These are phyloP conservation scores for Platanista minor DNA, from an alignment of 2,113 vertebrate genomes.

Conservation along the genomic window DNA sequence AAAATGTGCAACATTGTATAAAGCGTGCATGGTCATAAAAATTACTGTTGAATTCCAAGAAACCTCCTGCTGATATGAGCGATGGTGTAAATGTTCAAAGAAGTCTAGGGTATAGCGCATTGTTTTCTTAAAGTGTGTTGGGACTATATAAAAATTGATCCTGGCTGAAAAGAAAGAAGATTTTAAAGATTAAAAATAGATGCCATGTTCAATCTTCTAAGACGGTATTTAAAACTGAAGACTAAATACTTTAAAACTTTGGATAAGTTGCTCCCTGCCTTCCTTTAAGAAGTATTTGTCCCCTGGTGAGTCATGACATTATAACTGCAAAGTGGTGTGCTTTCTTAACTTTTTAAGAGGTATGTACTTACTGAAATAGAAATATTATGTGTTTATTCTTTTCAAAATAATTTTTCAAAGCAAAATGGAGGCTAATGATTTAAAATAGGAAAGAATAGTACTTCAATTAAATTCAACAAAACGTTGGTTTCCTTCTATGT, in stretches of 20 bases:
- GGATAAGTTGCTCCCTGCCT: constrained; percentile 16
- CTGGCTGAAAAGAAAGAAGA: neutral
- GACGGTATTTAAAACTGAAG: constrained; percentile 48
- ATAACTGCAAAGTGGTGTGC: neutral
- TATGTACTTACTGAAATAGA: neutral
- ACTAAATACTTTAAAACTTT: constrained; percentile 52
- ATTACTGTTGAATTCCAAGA: neutral
- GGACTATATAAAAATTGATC: neutral
- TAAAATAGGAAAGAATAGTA: neutral
- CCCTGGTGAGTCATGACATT: constrained; percentile 22
- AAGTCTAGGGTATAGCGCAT: neutral
- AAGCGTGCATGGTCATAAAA: neutral
- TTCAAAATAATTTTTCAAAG: neutral
- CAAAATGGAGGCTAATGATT: neutral
- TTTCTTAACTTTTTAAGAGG: constrained; percentile 29
- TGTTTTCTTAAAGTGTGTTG: neutral
- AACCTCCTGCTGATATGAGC: neutral
- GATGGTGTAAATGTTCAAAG: neutral
- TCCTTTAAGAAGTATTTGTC: constrained; percentile 20
- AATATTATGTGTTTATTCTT: neutral
- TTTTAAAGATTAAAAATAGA: constrained; percentile 52
- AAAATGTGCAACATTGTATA: neutral
- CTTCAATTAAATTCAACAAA: neutral
- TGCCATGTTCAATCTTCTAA: neutral
- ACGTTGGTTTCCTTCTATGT: neutral